Conservation (phyloP, 64 coral and sea anemone species). For the Pocillopora damicornis region DNA sequence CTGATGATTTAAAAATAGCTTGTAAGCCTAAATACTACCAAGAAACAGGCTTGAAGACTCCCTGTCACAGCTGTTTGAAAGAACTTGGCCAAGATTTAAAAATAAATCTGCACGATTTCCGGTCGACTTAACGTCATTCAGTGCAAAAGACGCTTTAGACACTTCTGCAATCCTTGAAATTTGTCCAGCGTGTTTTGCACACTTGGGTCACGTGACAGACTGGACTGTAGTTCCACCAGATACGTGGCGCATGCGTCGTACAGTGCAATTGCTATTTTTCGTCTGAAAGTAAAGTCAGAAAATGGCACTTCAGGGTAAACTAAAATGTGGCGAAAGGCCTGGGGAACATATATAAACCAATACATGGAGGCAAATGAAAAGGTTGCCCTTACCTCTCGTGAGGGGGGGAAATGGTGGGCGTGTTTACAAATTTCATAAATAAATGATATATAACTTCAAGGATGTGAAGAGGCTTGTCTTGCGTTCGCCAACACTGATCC, state of each 20-base stretch:
- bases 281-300: constrained; percentile 39
- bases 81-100: too few species aligned
- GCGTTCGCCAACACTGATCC: constrained; percentile 88
- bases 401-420: constrained; percentile 75
- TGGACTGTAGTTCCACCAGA: constrained; percentile 93
- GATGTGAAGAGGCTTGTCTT: constrained; percentile 81
- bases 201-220: constrained; percentile 83
- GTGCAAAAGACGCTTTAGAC: constrained; percentile 56
- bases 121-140: not conserved
- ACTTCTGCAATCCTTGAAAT: constrained; percentile 79
- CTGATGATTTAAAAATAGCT: not conserved
- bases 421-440: constrained; percentile 64
- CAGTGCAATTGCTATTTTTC: constrained; percentile 78
- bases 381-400: constrained; percentile 67
- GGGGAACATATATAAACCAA: not conserved
- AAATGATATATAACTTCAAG: constrained; percentile 92
- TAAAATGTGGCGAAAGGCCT: not conserved
- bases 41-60: too few species aligned
- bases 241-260: constrained; percentile 97
- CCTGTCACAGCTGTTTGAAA: too few species aligned
- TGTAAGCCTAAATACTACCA: too few species aligned
- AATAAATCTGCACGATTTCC: too few species aligned
- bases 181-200: constrained; percentile 77
- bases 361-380: too few species aligned
- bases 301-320: too few species aligned